phyloP scores from a whole-genome alignment of 1,140 invertebrate genomes.

The Colletes latitarsis region DNA sequence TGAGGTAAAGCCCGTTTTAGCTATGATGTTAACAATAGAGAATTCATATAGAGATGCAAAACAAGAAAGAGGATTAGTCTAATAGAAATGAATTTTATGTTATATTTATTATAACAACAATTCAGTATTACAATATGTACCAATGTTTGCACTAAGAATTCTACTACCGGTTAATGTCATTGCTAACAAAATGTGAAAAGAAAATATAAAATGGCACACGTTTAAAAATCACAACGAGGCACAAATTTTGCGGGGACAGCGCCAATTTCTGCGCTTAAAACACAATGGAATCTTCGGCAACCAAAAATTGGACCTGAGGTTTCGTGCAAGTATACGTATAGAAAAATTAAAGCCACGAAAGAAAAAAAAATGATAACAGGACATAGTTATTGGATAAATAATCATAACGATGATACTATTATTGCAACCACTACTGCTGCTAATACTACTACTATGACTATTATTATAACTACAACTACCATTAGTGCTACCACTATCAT shows the following conservation, averaged over 20 bases:
- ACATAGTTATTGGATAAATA: constrained; percentile 56
- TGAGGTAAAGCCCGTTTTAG: constrained; percentile 40
- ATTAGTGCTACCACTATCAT: constrained; percentile 58
- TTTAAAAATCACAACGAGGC: constrained; percentile 23
- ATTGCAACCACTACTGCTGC: constrained; percentile 48
- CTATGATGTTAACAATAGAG: constrained; percentile 55
- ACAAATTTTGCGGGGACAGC: constrained; percentile 22
- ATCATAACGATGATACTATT: constrained; percentile 54
- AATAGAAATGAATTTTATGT: constrained; percentile 41
- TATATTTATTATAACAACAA: constrained; percentile 54
- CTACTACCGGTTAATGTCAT: constrained; percentile 46
- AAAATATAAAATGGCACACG: constrained; percentile 24
- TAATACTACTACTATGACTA: constrained; percentile 56
- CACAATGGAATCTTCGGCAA: constrained; percentile 21
- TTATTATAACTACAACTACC: constrained; percentile 56
- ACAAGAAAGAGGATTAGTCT: constrained; percentile 14
- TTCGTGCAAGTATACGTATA: constrained; percentile 54
- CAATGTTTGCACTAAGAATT: constrained; percentile 41
- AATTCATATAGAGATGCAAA: constrained; percentile 42
- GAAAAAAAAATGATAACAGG: constrained; percentile 17
- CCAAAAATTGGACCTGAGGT: constrained; percentile 22
- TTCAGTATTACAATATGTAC: constrained; percentile 51
- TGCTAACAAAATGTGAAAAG: constrained; percentile 31
- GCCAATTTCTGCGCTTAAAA: background rate
- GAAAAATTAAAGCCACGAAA: constrained; percentile 27